Conservation (phyloP, 2,888 invertebrate genomes). For the Gymnocheta viridis region DNA sequence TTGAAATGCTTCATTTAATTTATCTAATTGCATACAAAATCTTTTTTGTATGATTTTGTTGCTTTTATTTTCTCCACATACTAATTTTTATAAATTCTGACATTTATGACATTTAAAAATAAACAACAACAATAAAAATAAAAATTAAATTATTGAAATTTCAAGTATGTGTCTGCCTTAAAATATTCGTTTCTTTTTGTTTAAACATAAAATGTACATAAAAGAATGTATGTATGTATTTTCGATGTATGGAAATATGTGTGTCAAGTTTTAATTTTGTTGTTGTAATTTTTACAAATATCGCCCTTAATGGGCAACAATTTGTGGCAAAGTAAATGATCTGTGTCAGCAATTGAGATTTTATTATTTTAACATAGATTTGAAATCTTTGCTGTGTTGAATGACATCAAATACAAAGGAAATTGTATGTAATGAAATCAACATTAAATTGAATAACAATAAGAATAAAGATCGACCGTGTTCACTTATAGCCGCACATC, state of each 20-base stretch:
- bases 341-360: constrained; percentile 63
- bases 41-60: constrained; percentile 8
- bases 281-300: not conserved
- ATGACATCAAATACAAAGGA: constrained; percentile 2
- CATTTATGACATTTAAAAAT: constrained; percentile 45
- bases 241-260: not conserved
- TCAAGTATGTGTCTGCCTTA: not conserved
- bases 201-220: not conserved
- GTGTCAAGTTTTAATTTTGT: not conserved
- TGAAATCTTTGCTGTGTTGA: constrained; percentile 18
- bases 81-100: constrained; percentile 35
- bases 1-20: constrained; percentile 26
- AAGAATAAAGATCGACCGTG: not conserved
- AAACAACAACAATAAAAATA: not conserved
- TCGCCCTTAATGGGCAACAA: constrained; percentile 39
- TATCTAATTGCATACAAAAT: constrained; percentile 19
- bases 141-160: constrained; percentile 18
- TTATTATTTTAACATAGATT: constrained; percentile 63
- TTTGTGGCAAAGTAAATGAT: constrained; percentile 55
- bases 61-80: constrained; percentile 7
- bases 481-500: not conserved
- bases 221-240: not conserved
- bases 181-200: not conserved
- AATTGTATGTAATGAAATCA: constrained; percentile 21
- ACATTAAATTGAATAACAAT: constrained; percentile 48